Conservation (phyloP, 2,113 vertebrate genomes). For the Prinia subflava region DNA sequence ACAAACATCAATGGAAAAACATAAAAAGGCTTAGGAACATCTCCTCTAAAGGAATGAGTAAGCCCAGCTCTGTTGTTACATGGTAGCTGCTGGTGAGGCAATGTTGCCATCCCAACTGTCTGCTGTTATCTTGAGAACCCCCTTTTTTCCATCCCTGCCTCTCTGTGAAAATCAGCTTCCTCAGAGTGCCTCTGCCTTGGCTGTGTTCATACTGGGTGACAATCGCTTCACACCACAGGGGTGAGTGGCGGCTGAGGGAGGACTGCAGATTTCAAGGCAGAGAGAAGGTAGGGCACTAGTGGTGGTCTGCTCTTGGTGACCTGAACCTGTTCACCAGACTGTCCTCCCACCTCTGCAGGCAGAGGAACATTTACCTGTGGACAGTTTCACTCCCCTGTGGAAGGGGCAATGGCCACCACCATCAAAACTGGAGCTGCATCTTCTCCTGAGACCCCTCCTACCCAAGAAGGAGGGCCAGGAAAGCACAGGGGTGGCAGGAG, state of each 20-base stretch:
- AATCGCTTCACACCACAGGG: accelerated
- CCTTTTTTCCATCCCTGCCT: background rate
- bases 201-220: accelerated
- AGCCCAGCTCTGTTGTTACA: background rate
- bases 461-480: background rate
- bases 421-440: background rate
- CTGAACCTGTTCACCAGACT: background rate
- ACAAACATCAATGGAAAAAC: constrained; percentile 4
- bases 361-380: background rate
- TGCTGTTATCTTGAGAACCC: background rate
- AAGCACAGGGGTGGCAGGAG: background rate
- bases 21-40: constrained; percentile 6
- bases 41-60: background rate
- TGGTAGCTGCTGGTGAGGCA: constrained; percentile 9
- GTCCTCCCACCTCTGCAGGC: background rate
- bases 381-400: background rate
- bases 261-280: background rate
- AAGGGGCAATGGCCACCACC: background rate
- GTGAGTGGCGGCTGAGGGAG: accelerated
- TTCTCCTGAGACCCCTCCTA: background rate
- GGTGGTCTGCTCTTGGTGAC: background rate
- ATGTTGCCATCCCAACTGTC: background rate
- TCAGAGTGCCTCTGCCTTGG: background rate
- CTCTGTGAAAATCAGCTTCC: background rate
- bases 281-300: background rate